A percentile compares a stretch with the other conserved stretches of the same genome.
These are phyloP conservation scores for Heliconius erato DNA, from an alignment of 2,888 invertebrate genomes.

Conservation along the genomic window DNA sequence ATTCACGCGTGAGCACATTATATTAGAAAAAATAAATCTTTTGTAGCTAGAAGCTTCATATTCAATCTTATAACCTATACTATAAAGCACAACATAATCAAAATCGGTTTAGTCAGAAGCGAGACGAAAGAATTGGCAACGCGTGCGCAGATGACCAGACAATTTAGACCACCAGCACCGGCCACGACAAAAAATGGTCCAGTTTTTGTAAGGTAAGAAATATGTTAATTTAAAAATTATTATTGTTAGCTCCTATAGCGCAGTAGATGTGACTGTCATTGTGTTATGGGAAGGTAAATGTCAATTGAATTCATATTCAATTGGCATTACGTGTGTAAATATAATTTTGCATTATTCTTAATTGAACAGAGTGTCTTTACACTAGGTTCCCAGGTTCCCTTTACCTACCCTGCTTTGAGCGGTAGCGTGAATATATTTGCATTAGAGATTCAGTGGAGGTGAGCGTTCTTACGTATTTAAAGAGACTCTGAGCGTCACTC, in stretches of 20 bases:
- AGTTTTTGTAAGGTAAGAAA: background rate
- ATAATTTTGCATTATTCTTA: too few species aligned
- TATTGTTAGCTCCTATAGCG: background rate
- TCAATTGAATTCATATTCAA: too few species aligned
- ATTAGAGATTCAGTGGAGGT: too few species aligned
- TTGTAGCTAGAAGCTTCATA: background rate
- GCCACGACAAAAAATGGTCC: constrained; percentile 34
- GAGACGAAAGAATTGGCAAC: constrained; percentile 55
- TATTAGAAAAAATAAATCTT: constrained; percentile 17
- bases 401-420: too few species aligned
- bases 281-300: too few species aligned
- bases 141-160: constrained; percentile 46
- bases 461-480: too few species aligned
- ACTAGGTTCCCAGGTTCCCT: too few species aligned
- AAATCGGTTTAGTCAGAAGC: constrained; percentile 38
- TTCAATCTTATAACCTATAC: background rate
- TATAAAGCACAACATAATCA: constrained; percentile 31
- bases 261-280: background rate
- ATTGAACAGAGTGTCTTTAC: too few species aligned
- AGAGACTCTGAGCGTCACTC: too few species aligned
- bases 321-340: too few species aligned
- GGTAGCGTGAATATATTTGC: too few species aligned
- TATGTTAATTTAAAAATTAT: constrained; percentile 28
- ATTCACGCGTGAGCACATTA: constrained; percentile 27
- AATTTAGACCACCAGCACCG: constrained; percentile 46